These are phyloP conservation scores for Microchirus variegatus DNA, from an alignment of 2,797 vertebrate species.

Conservation along the genomic window DNA sequence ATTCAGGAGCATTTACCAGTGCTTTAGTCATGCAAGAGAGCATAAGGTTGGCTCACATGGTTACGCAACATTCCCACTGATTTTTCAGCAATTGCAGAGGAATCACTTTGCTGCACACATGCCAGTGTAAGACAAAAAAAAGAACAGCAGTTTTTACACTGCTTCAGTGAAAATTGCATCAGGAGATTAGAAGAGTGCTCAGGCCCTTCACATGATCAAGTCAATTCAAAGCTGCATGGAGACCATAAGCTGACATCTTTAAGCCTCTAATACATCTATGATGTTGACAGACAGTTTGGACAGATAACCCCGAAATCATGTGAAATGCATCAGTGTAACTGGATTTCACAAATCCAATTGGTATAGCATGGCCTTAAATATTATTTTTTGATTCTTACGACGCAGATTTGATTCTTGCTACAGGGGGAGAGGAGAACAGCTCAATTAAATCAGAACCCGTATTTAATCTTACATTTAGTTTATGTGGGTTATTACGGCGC, in stretches of 20 bases:
- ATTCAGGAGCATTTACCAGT: conserved; percentile 7
- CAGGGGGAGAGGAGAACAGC: conserved; percentile 21
- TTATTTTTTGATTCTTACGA: conserved; percentile 54
- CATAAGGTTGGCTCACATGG: conserved; percentile 10
- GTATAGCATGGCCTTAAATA: conserved; percentile 61
- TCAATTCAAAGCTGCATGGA: conserved; percentile 68
- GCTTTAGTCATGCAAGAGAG: conserved; percentile 2
- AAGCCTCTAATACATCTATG: conserved; percentile 67
- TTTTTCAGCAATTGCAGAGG: conserved; percentile 12
- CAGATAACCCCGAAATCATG: conserved; percentile 66
- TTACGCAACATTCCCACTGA: conserved; percentile 17
- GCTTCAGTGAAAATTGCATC: conserved; percentile 65
- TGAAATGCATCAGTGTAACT: conserved; percentile 68
- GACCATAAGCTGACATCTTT: conserved; percentile 73
- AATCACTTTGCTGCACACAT: conserved; percentile 30
- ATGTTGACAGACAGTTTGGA: conserved; percentile 71
- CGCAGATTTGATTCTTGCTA: conserved; percentile 36
- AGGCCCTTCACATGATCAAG: conserved; percentile 66
- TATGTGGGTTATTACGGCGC: not conserved
- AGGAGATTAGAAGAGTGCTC: conserved; percentile 65
- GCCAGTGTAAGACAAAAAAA: conserved; percentile 26
- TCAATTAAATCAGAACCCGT: conserved; percentile 15
- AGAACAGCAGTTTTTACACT: conserved; percentile 47
- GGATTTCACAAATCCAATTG: conserved; percentile 77
- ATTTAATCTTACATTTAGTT: conserved; percentile 11